phyloP scores from a whole-genome alignment of 2,797 vertebrate species.

The Xenopus petersii region DNA sequence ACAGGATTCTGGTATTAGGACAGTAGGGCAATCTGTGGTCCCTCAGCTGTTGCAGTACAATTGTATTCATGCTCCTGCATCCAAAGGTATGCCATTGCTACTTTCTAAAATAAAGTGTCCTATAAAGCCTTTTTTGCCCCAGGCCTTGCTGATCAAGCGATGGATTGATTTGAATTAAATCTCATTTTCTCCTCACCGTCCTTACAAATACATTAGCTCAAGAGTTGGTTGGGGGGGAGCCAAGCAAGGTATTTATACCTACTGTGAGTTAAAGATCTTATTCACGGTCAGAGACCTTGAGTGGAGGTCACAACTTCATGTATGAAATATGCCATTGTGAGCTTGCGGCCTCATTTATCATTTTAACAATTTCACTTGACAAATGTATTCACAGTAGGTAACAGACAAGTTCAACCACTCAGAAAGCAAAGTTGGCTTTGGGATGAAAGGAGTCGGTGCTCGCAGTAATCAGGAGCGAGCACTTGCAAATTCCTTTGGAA shows the following conservation, averaged over 20 bases:
- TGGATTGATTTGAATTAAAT: too few relatives aligned
- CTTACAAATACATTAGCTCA: too few relatives aligned
- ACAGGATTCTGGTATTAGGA: too few relatives aligned
- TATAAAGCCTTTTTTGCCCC: too few relatives aligned
- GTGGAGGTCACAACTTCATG: slow-evolving; percentile 38
- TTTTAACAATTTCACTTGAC: slow-evolving; percentile 51
- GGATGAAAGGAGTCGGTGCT: slow-evolving; percentile 19
- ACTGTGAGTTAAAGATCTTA: slow-evolving; percentile 30
- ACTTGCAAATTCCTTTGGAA: slow-evolving; percentile 5
- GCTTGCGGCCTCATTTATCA: slow-evolving; percentile 46
- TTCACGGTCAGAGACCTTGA: slow-evolving; percentile 22
- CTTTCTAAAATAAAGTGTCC: too few relatives aligned
- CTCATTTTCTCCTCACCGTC: too few relatives aligned
- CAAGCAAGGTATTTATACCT: background rate
- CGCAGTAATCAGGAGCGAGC: slow-evolving; percentile 3
- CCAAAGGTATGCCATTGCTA: too few relatives aligned
- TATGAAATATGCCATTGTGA: slow-evolving; percentile 48
- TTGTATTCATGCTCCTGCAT: too few relatives aligned
- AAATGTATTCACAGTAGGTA: slow-evolving; percentile 52
- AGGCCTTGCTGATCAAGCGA: too few relatives aligned
- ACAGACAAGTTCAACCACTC: slow-evolving; percentile 40
- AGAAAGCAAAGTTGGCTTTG: slow-evolving; percentile 28
- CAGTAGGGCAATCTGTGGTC: too few relatives aligned
- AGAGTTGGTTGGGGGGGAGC: too few relatives aligned
- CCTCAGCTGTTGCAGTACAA: too few relatives aligned